Evolutionary conservation across 2,797 vertebrate species (phyloP).

Genomic region (Syngnathus acus): DNA sequence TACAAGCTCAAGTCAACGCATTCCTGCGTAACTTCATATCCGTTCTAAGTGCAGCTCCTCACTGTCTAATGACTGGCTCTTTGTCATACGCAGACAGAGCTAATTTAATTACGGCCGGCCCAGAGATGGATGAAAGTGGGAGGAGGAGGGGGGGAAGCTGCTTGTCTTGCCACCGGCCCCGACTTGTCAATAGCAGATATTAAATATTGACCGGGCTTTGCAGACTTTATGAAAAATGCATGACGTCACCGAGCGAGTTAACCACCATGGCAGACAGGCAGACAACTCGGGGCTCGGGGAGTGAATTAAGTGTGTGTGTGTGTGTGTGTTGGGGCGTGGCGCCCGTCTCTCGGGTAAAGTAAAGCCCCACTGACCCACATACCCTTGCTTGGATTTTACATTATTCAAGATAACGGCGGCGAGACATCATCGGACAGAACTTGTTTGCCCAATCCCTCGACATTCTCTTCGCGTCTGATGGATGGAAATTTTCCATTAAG

Average conservation of each 20-base stretch:
- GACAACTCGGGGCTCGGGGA: slow-evolving; percentile 23
- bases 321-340: slow-evolving; percentile 38
- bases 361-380: slow-evolving; percentile 63
- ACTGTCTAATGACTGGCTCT: slow-evolving; percentile 57
- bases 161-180: slow-evolving; percentile 21
- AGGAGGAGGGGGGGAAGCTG: slow-evolving; percentile 6
- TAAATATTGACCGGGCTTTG: slow-evolving; percentile 54
- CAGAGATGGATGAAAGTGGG: slow-evolving; percentile 12
- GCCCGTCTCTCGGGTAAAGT: slow-evolving; percentile 33
- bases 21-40: slow-evolving; percentile 65
- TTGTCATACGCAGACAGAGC: slow-evolving; percentile 58
- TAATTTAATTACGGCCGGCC: slow-evolving; percentile 56
- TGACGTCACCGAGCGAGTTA: slow-evolving; percentile 43
- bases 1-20: slow-evolving; percentile 33
- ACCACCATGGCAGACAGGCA: slow-evolving; percentile 40
- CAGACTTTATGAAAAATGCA: slow-evolving; percentile 65
- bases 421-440: slow-evolving; percentile 8
- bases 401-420: slow-evolving; percentile 41
- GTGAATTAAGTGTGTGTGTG: slow-evolving; percentile 33
- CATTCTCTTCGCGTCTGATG: slow-evolving; percentile 18
- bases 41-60: slow-evolving; percentile 46
- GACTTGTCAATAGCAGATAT: slow-evolving; percentile 52
- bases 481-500: background rate
- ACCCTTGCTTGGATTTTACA: slow-evolving; percentile 45
- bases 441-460: background rate